Evolutionary conservation across 2,888 invertebrate species (phyloP), one percentile per base, ranked within the genome.

Genomic region (Xylocampa areola): DNA sequence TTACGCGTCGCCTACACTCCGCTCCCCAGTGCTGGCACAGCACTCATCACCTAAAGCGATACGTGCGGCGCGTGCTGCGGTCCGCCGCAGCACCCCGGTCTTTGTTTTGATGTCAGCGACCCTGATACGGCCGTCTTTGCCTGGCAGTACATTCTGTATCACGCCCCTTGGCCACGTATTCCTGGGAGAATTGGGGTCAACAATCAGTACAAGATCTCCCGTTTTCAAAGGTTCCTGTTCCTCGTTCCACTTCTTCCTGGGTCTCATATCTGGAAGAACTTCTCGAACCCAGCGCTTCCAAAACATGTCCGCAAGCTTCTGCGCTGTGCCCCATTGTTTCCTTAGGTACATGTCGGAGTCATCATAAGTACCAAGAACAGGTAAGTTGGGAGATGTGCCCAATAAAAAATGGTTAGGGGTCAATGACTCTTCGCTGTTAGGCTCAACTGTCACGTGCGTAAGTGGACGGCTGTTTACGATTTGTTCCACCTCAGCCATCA

Each of bases 331-430:
- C 67, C 65, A 68, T 10, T 61, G 61, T 4, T 57, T 55, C 0
- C 71, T 25, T 5, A 55, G 21, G 37, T n/a, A 48, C 4, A 53
- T 7, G 8, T 68, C 58, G 1, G 43, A 30, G 3, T n/a, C n/a
- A n/a, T n/a, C n/a, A n/a, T n/a, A n/a, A n/a, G n/a, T n/a, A n/a
- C n/a, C n/a, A n/a, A n/a, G 1, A 1, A 13, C 6, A 1, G 64
- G 59, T 23, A 48, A 7, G 11, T 36, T 53, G 0, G 72, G 58
- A 1, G 68, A 61, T 2, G 64, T 35, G 1, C 67, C 72, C 1
- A 68, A 4, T 1, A 79, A 45, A 43, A 80, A 76, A 57, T 80
- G 76, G 41, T 80, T 80, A 0, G 76, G 75, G 0, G 68, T 68
- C 8, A 63, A 10, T 0, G 64, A 21, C 13, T 64, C 61, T 1